Evolutionary conservation across 2,797 vertebrate genomes (phyloP), one percentile per base, ranked within the genome.

Genomic region (Argya squamiceps): DNA sequence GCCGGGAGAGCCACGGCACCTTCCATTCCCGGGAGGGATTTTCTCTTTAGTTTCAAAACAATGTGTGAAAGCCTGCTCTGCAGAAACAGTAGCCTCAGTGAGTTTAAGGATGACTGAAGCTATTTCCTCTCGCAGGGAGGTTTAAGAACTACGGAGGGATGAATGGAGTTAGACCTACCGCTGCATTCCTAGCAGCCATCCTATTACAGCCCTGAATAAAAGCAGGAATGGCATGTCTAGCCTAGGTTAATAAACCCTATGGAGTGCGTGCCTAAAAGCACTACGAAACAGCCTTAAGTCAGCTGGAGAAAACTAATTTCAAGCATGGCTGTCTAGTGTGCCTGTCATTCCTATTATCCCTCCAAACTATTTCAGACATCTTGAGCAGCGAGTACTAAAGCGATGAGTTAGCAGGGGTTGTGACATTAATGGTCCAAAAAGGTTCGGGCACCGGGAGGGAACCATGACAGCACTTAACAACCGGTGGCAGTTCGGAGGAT

Each of bases 301-400:
- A 88, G 97, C 98, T 96, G 44, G 83, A 53, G 97, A 95, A 79
- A 98, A 98, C 97, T 98, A 97, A 98, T 98, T 97, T 97, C 97
- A 97, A 97, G 98, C 97, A 97, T 96, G 97, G 97, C 98, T 97
- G 97, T 98, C 97, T 98, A 98, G 98, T 97, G 97, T 97, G 97
- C 97, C 97, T 96, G 97, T 98, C 98, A 97, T 97, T 97, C 97
- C 97, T 95, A 95, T 97, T 97, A 97, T 97, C 98, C 98, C 97
- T 90, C 95, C 96, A 97, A 98, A 98, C 98, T 98, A 98, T 98
- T 97, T 97, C 97, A 98, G 98, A 97, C 98, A 98, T 98, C 97
- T 98, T 98, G 98, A 98, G 97, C 98, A 43, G 89, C 88, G 96
- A 96, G 96, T 88, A 68, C 96, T 90, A 94, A 96, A 96, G 96